These are phyloP conservation scores for Sebastolobus altivelis DNA, from an alignment of 2,797 vertebrate species.

Conservation along the genomic window DNA sequence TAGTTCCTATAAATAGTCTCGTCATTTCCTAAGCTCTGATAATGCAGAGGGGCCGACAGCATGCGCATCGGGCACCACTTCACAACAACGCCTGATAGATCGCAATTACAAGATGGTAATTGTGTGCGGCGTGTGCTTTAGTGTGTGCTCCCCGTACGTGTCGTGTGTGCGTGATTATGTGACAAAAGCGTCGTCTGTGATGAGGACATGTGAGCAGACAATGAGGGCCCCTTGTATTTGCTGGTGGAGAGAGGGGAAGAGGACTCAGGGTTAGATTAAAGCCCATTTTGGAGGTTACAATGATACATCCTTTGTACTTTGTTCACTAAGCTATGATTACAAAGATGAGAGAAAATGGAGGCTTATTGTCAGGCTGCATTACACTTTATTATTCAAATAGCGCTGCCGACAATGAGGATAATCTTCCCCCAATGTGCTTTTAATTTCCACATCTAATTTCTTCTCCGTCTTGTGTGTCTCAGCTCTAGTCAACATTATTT, in stretches of 20 bases:
- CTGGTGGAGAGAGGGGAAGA: slow-evolving; percentile 46
- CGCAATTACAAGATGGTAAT: slow-evolving; percentile 77
- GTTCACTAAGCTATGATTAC: slow-evolving; percentile 70
- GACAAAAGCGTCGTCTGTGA: slow-evolving; percentile 58
- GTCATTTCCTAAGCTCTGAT: slow-evolving; percentile 77
- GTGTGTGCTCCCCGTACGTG: slow-evolving; percentile 36
- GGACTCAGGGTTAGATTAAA: slow-evolving; percentile 65
- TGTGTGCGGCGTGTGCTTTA: slow-evolving; percentile 54
- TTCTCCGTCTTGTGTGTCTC: slow-evolving; percentile 36
- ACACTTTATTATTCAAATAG: slow-evolving; percentile 73
- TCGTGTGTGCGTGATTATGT: slow-evolving; percentile 60
- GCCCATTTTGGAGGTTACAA: slow-evolving; percentile 64
- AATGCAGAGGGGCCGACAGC: slow-evolving; percentile 59
- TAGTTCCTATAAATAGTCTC: too few relatives aligned
- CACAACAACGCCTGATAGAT: slow-evolving; percentile 69
- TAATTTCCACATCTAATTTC: slow-evolving; percentile 60
- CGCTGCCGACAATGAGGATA: slow-evolving; percentile 65
- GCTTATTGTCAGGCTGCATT: slow-evolving; percentile 66
- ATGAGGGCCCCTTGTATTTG: slow-evolving; percentile 51
- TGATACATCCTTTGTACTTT: slow-evolving; percentile 65
- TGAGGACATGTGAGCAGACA: slow-evolving; percentile 66
- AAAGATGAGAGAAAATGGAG: slow-evolving; percentile 73
- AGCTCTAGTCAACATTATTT: slow-evolving; percentile 45
- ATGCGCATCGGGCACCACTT: slow-evolving; percentile 57
- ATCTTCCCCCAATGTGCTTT: slow-evolving; percentile 68